Percentiles rank a stretch among this genome's conserved stretches.
These are phyloP conservation scores for Tenrec ecaudatus DNA, from an alignment of 2,113 vertebrate genomes.

Conservation along the genomic window DNA sequence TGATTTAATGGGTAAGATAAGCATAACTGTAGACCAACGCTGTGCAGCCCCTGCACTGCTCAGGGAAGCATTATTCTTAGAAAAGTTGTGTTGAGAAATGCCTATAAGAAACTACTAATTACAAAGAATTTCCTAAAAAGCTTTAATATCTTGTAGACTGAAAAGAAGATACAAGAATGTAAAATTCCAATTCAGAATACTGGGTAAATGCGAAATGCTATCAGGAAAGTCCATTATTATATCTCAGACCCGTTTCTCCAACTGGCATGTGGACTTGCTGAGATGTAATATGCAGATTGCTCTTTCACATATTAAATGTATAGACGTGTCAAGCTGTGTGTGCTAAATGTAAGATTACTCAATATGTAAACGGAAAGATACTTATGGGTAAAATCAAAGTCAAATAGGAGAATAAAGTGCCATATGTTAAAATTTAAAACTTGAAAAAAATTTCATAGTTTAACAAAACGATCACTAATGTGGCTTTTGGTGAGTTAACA, in stretches of 20 bases:
- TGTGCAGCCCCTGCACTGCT: neutral
- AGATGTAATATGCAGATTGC: neutral
- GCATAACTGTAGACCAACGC: neutral
- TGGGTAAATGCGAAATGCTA: slow-evolving; percentile 42
- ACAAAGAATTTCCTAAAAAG: neutral
- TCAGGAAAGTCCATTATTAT: neutral
- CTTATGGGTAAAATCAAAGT: neutral
- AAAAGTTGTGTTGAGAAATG: slow-evolving; percentile 26
- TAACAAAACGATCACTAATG: no score
- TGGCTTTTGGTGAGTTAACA: no score
- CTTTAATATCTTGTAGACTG: slow-evolving; percentile 26
- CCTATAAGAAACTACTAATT: neutral
- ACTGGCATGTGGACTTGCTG: neutral
- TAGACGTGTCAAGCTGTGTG: slow-evolving; percentile 15
- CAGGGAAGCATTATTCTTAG: neutral
- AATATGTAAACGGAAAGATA: slow-evolving; percentile 17
- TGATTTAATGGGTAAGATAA: slow-evolving; percentile 31
- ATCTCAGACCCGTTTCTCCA: slow-evolving; percentile 1
- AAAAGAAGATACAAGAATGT: slow-evolving; percentile 14
- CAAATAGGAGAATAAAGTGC: neutral
- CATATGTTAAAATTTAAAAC: no score
- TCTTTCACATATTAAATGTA: slow-evolving; percentile 26
- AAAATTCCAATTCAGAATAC: slow-evolving; percentile 12
- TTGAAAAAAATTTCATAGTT: no score
- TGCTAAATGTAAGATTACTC: slow-evolving; percentile 34